These are phyloP conservation scores for Drosophila ironensis DNA, from an alignment of 1,140 invertebrate genomes.

Conservation along the genomic window DNA sequence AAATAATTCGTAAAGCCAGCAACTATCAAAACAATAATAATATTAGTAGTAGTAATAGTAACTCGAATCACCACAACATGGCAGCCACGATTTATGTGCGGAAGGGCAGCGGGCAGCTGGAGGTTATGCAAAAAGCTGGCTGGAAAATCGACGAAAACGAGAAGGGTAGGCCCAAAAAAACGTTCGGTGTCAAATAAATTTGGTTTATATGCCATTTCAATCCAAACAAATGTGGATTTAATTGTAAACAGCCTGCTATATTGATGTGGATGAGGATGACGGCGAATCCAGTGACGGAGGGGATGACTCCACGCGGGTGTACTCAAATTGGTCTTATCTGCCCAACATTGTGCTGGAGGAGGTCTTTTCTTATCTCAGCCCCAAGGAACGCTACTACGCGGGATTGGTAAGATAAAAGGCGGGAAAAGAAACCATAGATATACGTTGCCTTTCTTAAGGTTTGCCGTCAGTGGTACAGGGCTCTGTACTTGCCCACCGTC, in stretches of 20 bases:
- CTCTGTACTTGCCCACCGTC: slow-evolving; percentile 88
- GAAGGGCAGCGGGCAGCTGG: slow-evolving; percentile 47
- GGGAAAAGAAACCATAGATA: too few relatives aligned
- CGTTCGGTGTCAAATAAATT: rapidly evolving
- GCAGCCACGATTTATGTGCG: slow-evolving; percentile 26
- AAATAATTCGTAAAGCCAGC: slow-evolving; percentile 40
- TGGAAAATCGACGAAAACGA: slow-evolving; percentile 85
- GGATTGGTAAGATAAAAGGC: slow-evolving; percentile 91
- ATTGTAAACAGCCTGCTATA: slow-evolving; percentile 85
- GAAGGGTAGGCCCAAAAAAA: slow-evolving; percentile 81
- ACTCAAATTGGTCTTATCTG: slow-evolving; percentile 86
- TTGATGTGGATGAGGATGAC: slow-evolving; percentile 84
- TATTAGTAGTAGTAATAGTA: too few relatives aligned
- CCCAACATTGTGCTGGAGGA: slow-evolving; percentile 91
- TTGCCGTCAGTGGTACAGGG: slow-evolving; percentile 85
- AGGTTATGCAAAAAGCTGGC: slow-evolving; percentile 82
- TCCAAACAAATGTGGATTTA: too few relatives aligned
- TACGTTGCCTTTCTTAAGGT: slow-evolving; percentile 42
- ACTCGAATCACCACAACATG: slow-evolving; percentile 36
- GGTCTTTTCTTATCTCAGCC: slow-evolving; percentile 88
- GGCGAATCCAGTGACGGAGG: slow-evolving; percentile 70
- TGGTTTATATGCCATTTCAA: too few relatives aligned
- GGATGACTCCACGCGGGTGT: slow-evolving; percentile 77
- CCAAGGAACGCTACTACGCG: slow-evolving; percentile 88
- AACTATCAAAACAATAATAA: slow-evolving; percentile 14